Evolutionary conservation across 2,797 vertebrate genomes (phyloP), one percentile per base, ranked within the genome.

Genomic region (Hemitrygon akajei): DNA sequence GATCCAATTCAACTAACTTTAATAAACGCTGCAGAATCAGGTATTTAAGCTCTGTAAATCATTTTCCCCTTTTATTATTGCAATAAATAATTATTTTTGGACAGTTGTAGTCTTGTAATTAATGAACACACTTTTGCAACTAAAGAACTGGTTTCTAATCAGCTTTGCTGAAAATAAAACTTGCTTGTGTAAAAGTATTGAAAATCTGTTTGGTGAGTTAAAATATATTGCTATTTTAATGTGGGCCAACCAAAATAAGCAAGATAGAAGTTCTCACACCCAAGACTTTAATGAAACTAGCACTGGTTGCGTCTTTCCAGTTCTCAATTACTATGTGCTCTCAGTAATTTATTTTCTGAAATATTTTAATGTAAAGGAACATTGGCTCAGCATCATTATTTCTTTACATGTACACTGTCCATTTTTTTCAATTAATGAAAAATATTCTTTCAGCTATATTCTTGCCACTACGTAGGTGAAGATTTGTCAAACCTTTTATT

Each of bases 11-110:
- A 56, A 0, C 71, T 93, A 47, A 75, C 82, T 14, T 73, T 93
- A 93, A 93, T 93, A 93, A 56, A 75, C 56, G 40, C 71, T 73
- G 37, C 91, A 75, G 11, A 11, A 69, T 18, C 47, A 73, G 71
- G 37, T 47, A 71, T 91, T 71, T 91, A 40, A 93, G 16, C 40
- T 93, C 91, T 93, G 91, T 75, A 93, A 93, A 75, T 75, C 91
- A 69, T 16, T 73, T 76, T 73, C 76, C 71, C 91, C 56, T 82
- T 82, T 40, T 76, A 89, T 47, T 93, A 76, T 75, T 75, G 47
- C 71, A 76, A 76, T 93, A 75, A 93, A 69, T 63, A 82, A 84
- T 86, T 86, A 86, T 93, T 75, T 93, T 76, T 71, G 58, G 71
- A 93, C 73, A 27, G 47, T 75, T n/a, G 71, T 12, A 93, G 27